Conservation (phyloP, 2,797 vertebrate genomes). For the Manis pentadactyla region DNA sequence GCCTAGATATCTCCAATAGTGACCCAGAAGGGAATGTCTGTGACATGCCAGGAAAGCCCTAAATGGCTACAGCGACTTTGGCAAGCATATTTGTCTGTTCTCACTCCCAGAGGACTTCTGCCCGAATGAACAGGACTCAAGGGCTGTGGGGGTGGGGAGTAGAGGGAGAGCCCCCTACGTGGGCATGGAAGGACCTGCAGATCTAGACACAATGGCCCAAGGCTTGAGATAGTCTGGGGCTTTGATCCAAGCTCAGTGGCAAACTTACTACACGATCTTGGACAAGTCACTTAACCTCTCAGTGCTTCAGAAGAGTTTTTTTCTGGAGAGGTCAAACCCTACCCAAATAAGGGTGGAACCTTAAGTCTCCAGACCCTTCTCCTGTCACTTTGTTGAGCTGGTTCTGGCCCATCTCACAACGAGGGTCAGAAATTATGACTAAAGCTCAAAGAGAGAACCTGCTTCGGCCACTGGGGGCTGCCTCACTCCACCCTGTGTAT, state of each 20-base stretch:
- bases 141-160: not conserved
- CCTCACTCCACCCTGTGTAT: not conserved
- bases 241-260: not conserved
- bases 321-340: not conserved
- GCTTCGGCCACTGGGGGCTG: not conserved
- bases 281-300: constrained; percentile 5
- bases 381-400: not conserved
- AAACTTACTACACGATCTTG: not conserved
- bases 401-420: not conserved
- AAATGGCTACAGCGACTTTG: not conserved
- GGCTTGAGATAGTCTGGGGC: not conserved
- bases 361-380: not conserved
- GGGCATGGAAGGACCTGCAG: not conserved
- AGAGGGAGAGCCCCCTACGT: not conserved
- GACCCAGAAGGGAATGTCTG: not conserved
- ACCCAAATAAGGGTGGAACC: not conserved
- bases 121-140: not conserved
- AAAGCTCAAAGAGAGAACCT: not conserved
- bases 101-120: not conserved
- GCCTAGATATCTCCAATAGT: too few relatives aligned
- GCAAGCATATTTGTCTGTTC: not conserved
- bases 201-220: not conserved
- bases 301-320: not conserved
- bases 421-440: not conserved
- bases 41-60: not conserved